phyloP scores from a whole-genome alignment of 2,113 vertebrate species.

The Egretta garzetta region DNA sequence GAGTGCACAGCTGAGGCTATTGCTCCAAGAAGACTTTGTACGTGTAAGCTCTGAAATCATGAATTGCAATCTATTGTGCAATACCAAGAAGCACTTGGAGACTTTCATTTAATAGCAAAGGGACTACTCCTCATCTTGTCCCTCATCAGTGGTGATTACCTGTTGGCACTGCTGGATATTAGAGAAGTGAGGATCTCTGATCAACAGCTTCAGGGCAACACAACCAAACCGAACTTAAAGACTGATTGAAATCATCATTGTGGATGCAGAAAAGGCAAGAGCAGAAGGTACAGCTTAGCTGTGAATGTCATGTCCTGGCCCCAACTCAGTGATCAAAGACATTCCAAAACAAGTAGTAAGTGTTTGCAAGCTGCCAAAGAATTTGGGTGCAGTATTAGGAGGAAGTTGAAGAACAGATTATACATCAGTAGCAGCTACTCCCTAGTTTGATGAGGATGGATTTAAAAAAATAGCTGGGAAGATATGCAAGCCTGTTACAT shows the following conservation, averaged over 20 bases:
- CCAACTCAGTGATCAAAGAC: conserved; percentile 30
- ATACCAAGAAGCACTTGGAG: neutral
- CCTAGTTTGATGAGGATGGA: conserved; percentile 13
- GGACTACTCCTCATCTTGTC: neutral
- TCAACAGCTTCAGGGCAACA: conserved; percentile 15
- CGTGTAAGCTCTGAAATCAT: neutral
- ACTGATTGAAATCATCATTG: neutral
- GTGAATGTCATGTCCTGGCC: conserved; percentile 27
- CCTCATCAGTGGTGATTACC: neutral
- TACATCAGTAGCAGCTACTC: conserved; percentile 46
- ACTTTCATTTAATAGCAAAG: neutral
- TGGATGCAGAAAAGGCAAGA: conserved; percentile 9
- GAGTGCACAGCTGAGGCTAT: neutral
- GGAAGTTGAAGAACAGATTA: conserved; percentile 66
- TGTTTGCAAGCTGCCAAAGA: conserved; percentile 62
- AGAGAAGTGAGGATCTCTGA: neutral
- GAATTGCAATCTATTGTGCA: neutral
- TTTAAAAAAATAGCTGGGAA: conserved; percentile 12
- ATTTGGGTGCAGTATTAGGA: conserved; percentile 68
- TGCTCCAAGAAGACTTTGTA: neutral
- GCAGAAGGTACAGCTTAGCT: neutral
- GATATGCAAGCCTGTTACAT: neutral
- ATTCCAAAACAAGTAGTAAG: conserved; percentile 50
- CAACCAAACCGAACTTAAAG: neutral
- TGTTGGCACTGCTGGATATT: neutral